Percentiles rank a stretch among this genome's conserved stretches.
Conservation (phyloP, 2,113 vertebrate species). For the Perccottus glenii region DNA sequence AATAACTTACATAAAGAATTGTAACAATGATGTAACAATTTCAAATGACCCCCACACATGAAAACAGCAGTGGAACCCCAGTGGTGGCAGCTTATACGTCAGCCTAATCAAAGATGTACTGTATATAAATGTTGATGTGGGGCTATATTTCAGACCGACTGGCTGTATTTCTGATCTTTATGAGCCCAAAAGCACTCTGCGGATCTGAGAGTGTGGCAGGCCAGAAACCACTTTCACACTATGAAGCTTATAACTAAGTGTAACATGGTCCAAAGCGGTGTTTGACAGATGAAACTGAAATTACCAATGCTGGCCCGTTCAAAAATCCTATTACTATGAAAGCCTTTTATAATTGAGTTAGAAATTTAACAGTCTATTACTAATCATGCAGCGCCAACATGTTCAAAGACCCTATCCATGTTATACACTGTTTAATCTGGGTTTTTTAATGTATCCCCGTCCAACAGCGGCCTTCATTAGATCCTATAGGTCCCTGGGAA, state of each 20-base stretch:
- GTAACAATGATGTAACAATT: conserved; percentile 30
- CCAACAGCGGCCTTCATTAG: conserved; percentile 68
- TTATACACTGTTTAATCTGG: conserved; percentile 69
- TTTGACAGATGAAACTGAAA: conserved; percentile 63
- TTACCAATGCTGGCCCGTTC: conserved; percentile 61
- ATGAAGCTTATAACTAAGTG: conserved; percentile 39
- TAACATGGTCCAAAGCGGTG: conserved; percentile 50
- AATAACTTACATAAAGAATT: conserved; percentile 55
- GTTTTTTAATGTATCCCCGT: conserved; percentile 63
- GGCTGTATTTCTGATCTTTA: neutral
- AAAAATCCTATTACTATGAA: conserved; percentile 71
- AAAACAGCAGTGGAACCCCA: neutral
- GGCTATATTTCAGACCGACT: neutral
- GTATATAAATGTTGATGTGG: too few species aligned
- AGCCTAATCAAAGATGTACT: conserved; percentile 29
- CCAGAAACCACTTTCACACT: conserved; percentile 39
- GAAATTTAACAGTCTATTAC: conserved; percentile 68
- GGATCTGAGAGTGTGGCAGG: conserved; percentile 24
- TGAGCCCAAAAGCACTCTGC: neutral
- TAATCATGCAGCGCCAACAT: conserved; percentile 66
- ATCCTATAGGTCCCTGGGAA: conserved; percentile 63
- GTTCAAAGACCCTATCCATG: conserved; percentile 71
- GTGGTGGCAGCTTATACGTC: neutral
- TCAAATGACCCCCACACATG: conserved; percentile 19
- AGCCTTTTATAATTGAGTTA: conserved; percentile 68